Percentiles rank a stretch among this genome's conserved stretches.
These are phyloP conservation scores for Hirtodrosophila confusa DNA, from an alignment of 2,888 invertebrate genomes.

Conservation along the genomic window DNA sequence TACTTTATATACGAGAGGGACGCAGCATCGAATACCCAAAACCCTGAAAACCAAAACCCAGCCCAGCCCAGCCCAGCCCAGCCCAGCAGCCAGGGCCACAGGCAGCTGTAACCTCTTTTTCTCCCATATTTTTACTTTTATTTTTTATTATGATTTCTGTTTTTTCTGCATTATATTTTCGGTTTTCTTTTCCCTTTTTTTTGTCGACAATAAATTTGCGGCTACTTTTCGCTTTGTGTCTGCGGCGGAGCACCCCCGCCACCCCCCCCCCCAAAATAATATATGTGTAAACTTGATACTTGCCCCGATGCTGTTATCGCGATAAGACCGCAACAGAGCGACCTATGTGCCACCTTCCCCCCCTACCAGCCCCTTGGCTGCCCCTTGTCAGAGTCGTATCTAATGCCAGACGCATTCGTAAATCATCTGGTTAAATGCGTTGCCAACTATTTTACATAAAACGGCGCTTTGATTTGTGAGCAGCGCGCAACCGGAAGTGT, in stretches of 20 bases:
- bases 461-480: constrained; percentile 57
- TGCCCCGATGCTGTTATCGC: constrained; percentile 41
- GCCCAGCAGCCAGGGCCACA: constrained; percentile 11
- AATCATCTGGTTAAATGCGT: constrained; percentile 74
- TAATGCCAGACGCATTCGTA: constrained; percentile 67
- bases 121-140: constrained; percentile 26
- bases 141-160: constrained; percentile 32
- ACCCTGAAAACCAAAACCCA: constrained; percentile 6
- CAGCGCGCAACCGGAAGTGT: constrained; percentile 61
- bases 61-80: constrained; percentile 26
- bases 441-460: constrained; percentile 78
- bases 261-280: neutral
- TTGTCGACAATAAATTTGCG: constrained; percentile 73
- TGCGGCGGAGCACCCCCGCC: neutral
- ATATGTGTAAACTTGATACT: constrained; percentile 44
- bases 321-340: constrained; percentile 31
- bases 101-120: constrained; percentile 31
- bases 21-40: constrained; percentile 24
- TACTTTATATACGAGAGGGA: constrained; percentile 35
- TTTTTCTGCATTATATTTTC: constrained; percentile 17
- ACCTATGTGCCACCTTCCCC: neutral
- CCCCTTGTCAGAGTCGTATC: constrained; percentile 15
- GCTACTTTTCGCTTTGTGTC: constrained; percentile 59
- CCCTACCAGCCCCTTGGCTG: neutral
- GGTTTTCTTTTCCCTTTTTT: constrained; percentile 22